phyloP scores from a whole-genome alignment of 2,113 vertebrate genomes.

The Crotalus tigris region DNA sequence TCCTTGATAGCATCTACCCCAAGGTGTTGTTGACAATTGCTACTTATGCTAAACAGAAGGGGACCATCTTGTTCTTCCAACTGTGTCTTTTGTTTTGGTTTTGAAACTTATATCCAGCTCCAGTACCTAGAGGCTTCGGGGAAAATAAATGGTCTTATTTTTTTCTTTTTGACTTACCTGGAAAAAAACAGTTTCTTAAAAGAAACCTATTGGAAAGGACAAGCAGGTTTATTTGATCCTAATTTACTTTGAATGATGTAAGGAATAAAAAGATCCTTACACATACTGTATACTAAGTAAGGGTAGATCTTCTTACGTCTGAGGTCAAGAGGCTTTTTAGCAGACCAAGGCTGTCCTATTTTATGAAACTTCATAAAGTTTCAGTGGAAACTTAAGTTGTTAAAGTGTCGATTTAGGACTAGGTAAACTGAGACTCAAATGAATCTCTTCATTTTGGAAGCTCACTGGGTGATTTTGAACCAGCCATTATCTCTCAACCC shows the following conservation, averaged over 20 bases:
- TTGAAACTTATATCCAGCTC: neutral
- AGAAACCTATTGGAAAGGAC: neutral
- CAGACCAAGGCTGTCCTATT: neutral
- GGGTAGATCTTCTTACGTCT: neutral
- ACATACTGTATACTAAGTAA: neutral
- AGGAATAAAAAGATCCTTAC: neutral
- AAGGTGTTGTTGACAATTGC: conserved; percentile 12
- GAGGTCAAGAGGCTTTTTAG: neutral
- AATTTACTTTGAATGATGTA: neutral
- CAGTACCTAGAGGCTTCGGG: neutral
- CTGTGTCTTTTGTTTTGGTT: neutral
- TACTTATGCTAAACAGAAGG: conserved; percentile 1
- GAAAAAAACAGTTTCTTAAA: neutral
- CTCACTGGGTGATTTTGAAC: neutral
- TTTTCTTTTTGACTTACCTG: neutral
- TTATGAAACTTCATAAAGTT: too few species aligned
- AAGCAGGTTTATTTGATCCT: neutral
- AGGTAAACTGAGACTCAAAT: neutral
- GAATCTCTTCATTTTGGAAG: neutral
- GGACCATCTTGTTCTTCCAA: neutral
- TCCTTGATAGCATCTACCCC: neutral
- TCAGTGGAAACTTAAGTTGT: neutral
- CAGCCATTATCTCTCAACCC: neutral
- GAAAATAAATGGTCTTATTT: neutral
- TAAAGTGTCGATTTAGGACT: neutral